These are phyloP conservation scores for Erpornis zantholeuca DNA, from an alignment of 2,113 vertebrate species.

Conservation along the genomic window DNA sequence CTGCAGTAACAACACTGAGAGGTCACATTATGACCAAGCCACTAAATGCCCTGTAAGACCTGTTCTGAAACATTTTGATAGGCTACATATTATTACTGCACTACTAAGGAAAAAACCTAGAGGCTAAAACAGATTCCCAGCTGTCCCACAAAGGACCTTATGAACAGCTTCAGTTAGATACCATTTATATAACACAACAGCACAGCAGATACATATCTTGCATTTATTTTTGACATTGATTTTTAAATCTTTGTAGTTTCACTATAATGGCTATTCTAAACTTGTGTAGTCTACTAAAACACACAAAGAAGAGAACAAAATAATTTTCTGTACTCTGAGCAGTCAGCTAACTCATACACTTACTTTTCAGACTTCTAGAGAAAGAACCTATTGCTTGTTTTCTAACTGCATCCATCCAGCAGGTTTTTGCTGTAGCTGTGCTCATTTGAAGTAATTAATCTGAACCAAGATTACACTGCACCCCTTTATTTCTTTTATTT, in stretches of 20 bases:
- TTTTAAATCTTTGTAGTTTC: background rate
- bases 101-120: background rate
- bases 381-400: constrained; percentile 33
- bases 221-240: background rate
- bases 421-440: constrained; percentile 53
- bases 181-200: background rate
- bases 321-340: background rate
- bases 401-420: constrained; percentile 12
- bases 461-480: constrained; percentile 52
- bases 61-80: background rate
- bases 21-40: background rate
- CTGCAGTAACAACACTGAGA: background rate
- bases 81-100: background rate
- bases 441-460: constrained; percentile 64
- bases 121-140: background rate
- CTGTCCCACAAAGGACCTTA: background rate
- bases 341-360: background rate
- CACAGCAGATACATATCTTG: background rate
- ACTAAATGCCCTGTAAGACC: background rate
- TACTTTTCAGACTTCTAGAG: constrained; percentile 30
- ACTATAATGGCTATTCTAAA: background rate
- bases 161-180: background rate
- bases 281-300: background rate
- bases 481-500: constrained; percentile 40
- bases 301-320: background rate